Conservation (phyloP, 2,797 vertebrate genomes). For the Sebastolobus alascanus region DNA sequence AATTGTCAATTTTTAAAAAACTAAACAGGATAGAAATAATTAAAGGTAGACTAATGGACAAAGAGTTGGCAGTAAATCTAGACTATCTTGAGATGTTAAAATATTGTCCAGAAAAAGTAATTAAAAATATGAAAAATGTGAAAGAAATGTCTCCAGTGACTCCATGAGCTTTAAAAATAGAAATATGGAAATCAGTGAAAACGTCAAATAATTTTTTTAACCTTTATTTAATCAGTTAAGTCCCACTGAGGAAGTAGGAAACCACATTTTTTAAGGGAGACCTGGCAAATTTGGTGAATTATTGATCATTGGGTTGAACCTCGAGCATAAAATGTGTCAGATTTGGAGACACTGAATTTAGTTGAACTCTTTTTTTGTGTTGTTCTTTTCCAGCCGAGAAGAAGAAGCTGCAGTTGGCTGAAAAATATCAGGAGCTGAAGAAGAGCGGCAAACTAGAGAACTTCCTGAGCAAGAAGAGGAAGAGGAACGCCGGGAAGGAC, state of each 20-base stretch:
- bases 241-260: too few relatives aligned
- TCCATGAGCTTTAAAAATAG: background rate
- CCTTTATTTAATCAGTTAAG: too few relatives aligned
- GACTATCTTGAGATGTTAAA: background rate
- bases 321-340: background rate
- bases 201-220: background rate
- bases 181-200: background rate
- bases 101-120: background rate
- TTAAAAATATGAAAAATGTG: background rate
- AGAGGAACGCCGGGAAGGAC: conserved; percentile 94
- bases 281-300: background rate
- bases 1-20: background rate
- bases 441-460: conserved; percentile 93
- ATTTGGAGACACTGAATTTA: background rate
- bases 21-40: background rate
- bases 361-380: too few relatives aligned
- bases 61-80: background rate
- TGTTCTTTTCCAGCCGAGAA: conserved; percentile 85
- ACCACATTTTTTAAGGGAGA: too few relatives aligned
- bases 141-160: background rate
- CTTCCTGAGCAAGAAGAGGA: conserved; percentile 95
- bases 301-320: too few relatives aligned
- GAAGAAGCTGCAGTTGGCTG: conserved; percentile 89
- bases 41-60: background rate
- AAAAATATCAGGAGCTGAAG: conserved; percentile 92